A percentile compares a stretch with the other conserved stretches of the same genome.
Evolutionary conservation across 2,113 vertebrate species (phyloP).

Genomic region (Heliornis fulica): DNA sequence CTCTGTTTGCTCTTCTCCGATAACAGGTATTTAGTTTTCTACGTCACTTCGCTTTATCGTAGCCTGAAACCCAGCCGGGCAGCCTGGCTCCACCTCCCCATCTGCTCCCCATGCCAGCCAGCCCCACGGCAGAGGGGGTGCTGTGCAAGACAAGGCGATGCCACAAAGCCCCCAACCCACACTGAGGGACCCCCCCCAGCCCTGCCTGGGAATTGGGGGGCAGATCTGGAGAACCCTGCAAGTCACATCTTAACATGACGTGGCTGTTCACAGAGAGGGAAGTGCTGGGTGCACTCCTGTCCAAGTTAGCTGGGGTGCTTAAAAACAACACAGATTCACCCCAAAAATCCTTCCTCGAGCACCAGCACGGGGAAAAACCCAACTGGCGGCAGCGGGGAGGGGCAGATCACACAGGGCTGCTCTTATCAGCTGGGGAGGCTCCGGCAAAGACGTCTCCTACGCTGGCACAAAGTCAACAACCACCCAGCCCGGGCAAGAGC

Average conservation of each 20-base stretch:
- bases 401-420: not conserved
- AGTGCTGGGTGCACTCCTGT: accelerated
- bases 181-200: not conserved
- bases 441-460: not conserved
- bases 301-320: not conserved
- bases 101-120: not conserved
- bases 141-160: accelerated
- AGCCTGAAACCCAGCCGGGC: not conserved
- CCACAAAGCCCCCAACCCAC: not conserved
- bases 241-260: accelerated
- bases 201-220: accelerated
- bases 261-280: accelerated
- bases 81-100: slow-evolving; percentile 2
- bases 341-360: not conserved
- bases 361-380: not conserved
- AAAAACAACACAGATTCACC: not conserved
- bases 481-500: not conserved
- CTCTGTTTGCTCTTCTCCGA: not conserved
- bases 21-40: slow-evolving; percentile 37
- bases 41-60: not conserved
- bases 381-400: not conserved
- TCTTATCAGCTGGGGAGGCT: not conserved
- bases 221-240: not conserved
- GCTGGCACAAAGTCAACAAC: not conserved
- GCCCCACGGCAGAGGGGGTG: not conserved